Evolutionary conservation across 2,888 invertebrate genomes (phyloP).

Genomic region (Diaphora mendica): DNA sequence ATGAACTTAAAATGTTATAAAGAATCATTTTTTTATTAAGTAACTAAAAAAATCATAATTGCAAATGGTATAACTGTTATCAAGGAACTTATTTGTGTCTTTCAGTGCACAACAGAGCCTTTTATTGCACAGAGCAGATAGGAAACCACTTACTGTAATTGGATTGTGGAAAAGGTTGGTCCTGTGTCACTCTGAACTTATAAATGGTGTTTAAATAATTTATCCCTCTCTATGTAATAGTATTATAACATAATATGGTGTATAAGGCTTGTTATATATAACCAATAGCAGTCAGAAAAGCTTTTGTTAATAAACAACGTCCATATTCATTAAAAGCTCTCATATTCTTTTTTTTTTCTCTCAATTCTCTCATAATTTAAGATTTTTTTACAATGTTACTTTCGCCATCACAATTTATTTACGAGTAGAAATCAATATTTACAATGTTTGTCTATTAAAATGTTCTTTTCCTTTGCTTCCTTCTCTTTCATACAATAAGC

Average conservation of each 20-base stretch:
- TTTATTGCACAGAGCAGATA: slow-evolving; percentile 73
- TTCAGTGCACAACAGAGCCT: slow-evolving; percentile 26
- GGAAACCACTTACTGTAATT: slow-evolving; percentile 84
- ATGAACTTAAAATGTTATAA: not conserved
- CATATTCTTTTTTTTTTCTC: no score
- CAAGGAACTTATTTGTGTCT: slow-evolving; percentile 40
- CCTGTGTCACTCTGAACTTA: slow-evolving; percentile 61
- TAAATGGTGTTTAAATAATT: slow-evolving; percentile 62
- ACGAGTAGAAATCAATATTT: not conserved
- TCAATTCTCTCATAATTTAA: not conserved
- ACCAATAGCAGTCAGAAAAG: not conserved
- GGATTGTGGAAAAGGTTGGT: slow-evolving; percentile 81
- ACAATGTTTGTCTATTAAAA: not conserved
- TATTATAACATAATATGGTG: not conserved
- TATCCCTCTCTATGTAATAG: not conserved
- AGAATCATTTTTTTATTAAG: not conserved
- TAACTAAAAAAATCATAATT: not conserved
- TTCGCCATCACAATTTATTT: not conserved
- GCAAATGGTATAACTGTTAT: not conserved
- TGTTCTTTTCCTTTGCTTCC: not conserved
- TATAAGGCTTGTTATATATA: not conserved
- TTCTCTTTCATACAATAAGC: not conserved
- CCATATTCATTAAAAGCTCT: not conserved
- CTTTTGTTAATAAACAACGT: not conserved
- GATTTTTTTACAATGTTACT: not conserved